Evolutionary conservation across 2,797 vertebrate genomes (phyloP), one percentile per base, ranked within the genome.

Genomic region (Gephyroberyx darwinii): DNA sequence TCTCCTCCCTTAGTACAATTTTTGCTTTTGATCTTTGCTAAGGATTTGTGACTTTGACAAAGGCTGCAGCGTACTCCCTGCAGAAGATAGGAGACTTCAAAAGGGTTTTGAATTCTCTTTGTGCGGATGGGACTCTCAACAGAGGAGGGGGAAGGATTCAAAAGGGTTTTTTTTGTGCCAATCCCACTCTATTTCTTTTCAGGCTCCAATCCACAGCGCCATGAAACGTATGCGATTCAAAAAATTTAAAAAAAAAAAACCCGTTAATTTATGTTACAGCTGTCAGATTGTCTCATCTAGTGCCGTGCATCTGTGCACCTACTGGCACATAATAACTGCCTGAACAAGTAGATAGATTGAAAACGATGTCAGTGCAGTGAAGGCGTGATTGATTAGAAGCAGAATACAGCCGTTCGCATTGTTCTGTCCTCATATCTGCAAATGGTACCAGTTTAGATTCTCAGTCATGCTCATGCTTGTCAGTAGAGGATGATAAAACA

Each of bases 51-150:
- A 41, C 53, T 81, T 39, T 71, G 70, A 84, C 78, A 78, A 79
- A 75, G 56, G 56, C 69, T 53, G 63, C 56, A 50, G 71, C 80
- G 58, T 68, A 77, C 62, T 86, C 69, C 80, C 68, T 69, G 60
- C 55, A 63, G 57, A 84, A 76, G 65, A 64, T 5, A 70, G 77
- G 73, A 9, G 64, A 74, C 81, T 87, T 88, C 77, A 85, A 86
- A 88, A 47, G 69, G 57, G 20, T 78, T 31, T 74, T 82, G 59
- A 19, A 64, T 69, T 84, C 12, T 63, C 50, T 84, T 77, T 82
- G 67, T 83, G 71, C 80, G 57, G 77, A 81, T 72, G 39, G 88
- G 86, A 55, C 80, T 76, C 69, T 64, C 47, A 31, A 70, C 31
- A 12, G 69, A 61, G 26, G 65, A 61, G 52, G 69, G 35, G 19